Base-by-base conservation (phyloP, 1,140 invertebrate genomes). In the Coelopa frigida region DNA sequence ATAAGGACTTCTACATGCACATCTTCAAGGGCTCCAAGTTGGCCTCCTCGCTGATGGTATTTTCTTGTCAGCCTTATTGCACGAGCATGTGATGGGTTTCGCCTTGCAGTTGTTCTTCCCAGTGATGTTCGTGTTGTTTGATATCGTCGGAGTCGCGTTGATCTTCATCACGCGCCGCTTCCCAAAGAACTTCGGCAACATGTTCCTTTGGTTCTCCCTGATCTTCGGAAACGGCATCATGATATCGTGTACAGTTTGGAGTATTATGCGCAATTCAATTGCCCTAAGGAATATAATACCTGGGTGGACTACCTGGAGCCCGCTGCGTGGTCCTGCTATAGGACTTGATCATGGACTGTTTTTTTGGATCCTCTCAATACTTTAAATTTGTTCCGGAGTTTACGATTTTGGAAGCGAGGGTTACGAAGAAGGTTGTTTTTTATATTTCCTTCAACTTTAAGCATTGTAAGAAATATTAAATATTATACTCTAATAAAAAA, bases 81-180 rank as follows among this genome's bases (percentile, higher is more conserved):
- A 94, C 60, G 93, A 96, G 66, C 87, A 92, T 61, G 79, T 94
- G 39, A 55, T 96, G 0, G 77, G 78, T 1, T 77, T 89, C 17
- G 76, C 81, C 0, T 83, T 94, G 33, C 76, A 83, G 14, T 86
- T 92, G 61, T 93, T 93, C 66, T 93, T 88, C 56, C 93, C 93
- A 0, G 79, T 92, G 0, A 72, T 95, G 51, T 76, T 94, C 41
- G 49, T 87, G 2, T 55, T 80, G 27, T 90, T 89, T 56, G 78
- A 76, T 1, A 68, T 75, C 0, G 60, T 81, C 24, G 81, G 82
- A 7, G 53, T 79, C 0, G 12, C 75, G 0, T 54, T 82, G 48
- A 72, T 87, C 0, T 78, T 77, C 2, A 48, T 83, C 0, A 72
- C 75, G 23, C 72, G 66, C 22, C 74, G 70, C 15, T 70, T 68